Evolutionary conservation across 2,113 vertebrate genomes (phyloP).

Genomic region (Progne subis): DNA sequence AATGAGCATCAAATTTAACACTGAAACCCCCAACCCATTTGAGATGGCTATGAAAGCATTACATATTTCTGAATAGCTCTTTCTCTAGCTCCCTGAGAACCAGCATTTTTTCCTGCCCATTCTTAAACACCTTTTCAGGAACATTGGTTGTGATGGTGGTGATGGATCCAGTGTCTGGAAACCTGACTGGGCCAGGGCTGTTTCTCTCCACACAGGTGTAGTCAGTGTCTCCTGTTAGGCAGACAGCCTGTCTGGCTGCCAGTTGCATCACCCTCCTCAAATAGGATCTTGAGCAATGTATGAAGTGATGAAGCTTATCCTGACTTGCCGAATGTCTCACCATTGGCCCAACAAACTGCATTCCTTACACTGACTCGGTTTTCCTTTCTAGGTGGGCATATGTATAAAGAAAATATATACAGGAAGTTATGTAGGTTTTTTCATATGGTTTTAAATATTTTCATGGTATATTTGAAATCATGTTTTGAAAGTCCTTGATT

Average conservation of each 20-base stretch:
- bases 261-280: background rate
- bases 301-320: background rate
- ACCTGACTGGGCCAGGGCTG: background rate
- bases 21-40: background rate
- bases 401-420: background rate
- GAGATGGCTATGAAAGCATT: background rate
- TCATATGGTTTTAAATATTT: background rate
- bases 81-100: background rate
- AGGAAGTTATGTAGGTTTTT: background rate
- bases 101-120: background rate
- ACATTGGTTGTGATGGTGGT: background rate
- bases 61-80: background rate
- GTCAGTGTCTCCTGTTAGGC: background rate
- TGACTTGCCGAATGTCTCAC: background rate
- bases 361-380: background rate
- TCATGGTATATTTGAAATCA: background rate
- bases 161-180: background rate
- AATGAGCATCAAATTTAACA: background rate
- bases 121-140: background rate
- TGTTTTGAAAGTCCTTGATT: background rate
- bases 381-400: background rate
- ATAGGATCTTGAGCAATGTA: constrained; percentile 23
- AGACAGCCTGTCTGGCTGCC: background rate
- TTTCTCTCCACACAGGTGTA: background rate
- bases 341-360: background rate